Evolutionary conservation across 1,140 invertebrate species (phyloP).

Genomic region (Drosophila asahinai): DNA sequence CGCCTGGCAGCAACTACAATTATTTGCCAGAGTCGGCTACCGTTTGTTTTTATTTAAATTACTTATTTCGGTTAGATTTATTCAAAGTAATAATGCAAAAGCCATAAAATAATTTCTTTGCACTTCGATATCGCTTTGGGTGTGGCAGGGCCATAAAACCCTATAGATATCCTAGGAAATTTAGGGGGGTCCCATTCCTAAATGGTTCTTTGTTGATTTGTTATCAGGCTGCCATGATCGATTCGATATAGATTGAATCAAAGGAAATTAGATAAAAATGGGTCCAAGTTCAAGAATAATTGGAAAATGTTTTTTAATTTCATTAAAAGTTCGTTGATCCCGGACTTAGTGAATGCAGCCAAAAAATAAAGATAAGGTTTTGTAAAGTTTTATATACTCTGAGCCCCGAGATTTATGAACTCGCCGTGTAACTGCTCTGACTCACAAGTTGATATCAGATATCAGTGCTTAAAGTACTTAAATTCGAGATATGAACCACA

Average conservation of each 20-base stretch:
- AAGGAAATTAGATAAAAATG: background rate
- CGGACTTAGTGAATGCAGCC: background rate
- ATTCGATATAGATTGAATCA: background rate
- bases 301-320: background rate
- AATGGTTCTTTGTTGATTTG: slow-evolving; percentile 26
- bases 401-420: slow-evolving; percentile 33
- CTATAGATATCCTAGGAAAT: slow-evolving; percentile 3
- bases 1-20: slow-evolving; percentile 32
- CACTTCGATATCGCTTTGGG: slow-evolving; percentile 12
- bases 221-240: slow-evolving; percentile 14
- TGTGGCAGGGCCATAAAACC: slow-evolving; percentile 28
- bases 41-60: slow-evolving; percentile 61
- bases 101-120: slow-evolving; percentile 17
- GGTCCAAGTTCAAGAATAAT: slow-evolving; percentile 1
- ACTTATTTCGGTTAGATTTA: slow-evolving; percentile 1
- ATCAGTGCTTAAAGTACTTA: background rate
- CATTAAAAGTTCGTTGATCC: slow-evolving; percentile 2
- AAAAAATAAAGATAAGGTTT: slow-evolving; percentile 2
- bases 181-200: slow-evolving; percentile 8
- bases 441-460: slow-evolving; percentile 7
- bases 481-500: background rate
- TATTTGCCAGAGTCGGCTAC: slow-evolving; percentile 47
- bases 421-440: background rate
- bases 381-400: slow-evolving; percentile 28
- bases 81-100: slow-evolving; percentile 1